These are phyloP conservation scores for Chaetophractus vellerosus DNA, from an alignment of 2,797 vertebrate species.

Conservation along the genomic window DNA sequence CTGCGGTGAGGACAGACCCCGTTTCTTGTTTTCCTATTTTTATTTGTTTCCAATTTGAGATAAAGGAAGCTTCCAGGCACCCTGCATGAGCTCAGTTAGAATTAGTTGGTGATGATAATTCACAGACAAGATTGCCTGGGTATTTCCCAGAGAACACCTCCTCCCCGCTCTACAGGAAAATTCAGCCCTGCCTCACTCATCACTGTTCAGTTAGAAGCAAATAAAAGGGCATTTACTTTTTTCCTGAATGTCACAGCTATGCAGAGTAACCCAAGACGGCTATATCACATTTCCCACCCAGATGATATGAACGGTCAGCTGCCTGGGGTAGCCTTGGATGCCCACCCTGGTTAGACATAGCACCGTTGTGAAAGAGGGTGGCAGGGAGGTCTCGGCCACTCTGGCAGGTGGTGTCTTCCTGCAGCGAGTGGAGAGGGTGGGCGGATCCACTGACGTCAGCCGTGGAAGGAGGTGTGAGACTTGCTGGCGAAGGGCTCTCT, in stretches of 20 bases:
- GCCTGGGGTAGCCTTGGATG: neutral
- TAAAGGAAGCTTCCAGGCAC: neutral
- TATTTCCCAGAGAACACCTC: neutral
- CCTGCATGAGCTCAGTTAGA: neutral
- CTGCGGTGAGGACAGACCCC: neutral
- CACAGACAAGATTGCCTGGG: neutral
- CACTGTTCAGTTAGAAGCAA: neutral
- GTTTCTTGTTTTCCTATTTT: neutral
- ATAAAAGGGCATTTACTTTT: neutral
- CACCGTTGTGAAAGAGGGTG: neutral
- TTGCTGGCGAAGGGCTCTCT: neutral
- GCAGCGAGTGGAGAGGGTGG: neutral
- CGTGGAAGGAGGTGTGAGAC: neutral
- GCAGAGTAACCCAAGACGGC: neutral
- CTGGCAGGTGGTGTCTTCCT: neutral
- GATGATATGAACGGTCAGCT: rapidly evolving
- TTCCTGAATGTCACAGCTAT: neutral
- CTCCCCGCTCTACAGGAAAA: neutral
- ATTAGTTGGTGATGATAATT: neutral
- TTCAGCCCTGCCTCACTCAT: neutral
- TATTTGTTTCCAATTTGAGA: constrained; percentile 49
- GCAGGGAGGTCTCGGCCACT: neutral
- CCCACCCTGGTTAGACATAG: neutral
- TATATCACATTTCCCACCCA: neutral
- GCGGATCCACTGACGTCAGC: neutral